These are phyloP conservation scores for Peromyscus eremicus DNA, from an alignment of 2,797 vertebrate genomes.

Conservation along the genomic window DNA sequence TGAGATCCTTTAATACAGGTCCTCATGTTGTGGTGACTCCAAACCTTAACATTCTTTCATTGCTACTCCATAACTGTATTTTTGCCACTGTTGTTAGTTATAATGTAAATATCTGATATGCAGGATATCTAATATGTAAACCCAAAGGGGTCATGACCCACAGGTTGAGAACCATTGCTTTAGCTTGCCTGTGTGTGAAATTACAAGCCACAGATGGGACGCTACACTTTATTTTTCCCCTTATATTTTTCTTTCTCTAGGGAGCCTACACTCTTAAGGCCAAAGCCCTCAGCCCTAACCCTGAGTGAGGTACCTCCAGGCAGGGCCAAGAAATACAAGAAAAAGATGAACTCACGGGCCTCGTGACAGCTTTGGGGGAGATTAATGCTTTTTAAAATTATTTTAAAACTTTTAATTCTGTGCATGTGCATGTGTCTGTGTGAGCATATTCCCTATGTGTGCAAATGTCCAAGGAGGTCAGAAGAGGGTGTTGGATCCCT, in stretches of 20 bases:
- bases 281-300: neutral
- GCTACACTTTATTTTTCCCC: neutral
- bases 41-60: neutral
- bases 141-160: neutral
- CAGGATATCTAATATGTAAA: neutral
- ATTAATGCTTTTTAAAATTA: neutral
- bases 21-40: neutral
- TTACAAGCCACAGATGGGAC: neutral
- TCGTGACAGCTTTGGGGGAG: neutral
- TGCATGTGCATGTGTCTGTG: too few relatives aligned
- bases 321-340: neutral
- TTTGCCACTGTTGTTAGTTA: neutral
- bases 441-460: neutral
- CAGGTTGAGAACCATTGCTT: neutral
- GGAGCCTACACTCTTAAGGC: neutral
- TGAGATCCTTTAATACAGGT: neutral
- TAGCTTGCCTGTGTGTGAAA: neutral
- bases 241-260: neutral
- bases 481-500: neutral
- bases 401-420: neutral
- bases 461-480: neutral
- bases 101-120: neutral
- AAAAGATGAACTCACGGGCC: neutral
- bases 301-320: neutral
- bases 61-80: neutral